Evolutionary conservation across 1,140 invertebrate species (phyloP).

Genomic region (Brachionus manjavacas): DNA sequence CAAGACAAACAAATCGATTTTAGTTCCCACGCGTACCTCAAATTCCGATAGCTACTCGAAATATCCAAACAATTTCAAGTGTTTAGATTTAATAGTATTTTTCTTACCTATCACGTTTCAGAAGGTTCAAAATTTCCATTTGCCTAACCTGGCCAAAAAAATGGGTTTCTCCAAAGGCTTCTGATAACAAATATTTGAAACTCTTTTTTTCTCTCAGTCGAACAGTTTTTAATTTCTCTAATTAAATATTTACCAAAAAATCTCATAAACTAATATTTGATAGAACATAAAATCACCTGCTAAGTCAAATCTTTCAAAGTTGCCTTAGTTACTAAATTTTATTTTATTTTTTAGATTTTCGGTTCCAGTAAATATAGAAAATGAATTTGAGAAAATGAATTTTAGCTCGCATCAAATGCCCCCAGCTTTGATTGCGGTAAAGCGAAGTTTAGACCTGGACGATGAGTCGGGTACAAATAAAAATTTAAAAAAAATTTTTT

Average conservation of each 20-base stretch:
- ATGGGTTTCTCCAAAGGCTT: neutral
- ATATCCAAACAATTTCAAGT: neutral
- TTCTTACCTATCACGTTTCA: conserved; percentile 7
- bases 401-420: neutral
- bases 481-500: neutral
- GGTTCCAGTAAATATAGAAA: neutral
- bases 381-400: conserved; percentile 17
- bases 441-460: neutral
- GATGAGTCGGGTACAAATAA: neutral
- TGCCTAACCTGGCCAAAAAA: neutral
- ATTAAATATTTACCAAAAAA: conserved; percentile 19
- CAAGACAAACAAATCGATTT: neutral
- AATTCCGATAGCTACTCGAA: conserved; percentile 13
- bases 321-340: conserved; percentile 24
- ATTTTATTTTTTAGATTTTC: neutral
- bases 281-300: conserved; percentile 9
- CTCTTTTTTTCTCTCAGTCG: neutral
- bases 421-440: neutral
- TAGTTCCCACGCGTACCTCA: neutral
- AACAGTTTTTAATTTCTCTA: neutral
- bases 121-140: neutral
- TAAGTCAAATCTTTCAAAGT: neutral
- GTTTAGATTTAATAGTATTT: neutral
- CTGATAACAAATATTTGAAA: conserved; percentile 4
- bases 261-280: conserved; percentile 2